A percentile compares a stretch with the other conserved stretches of the same genome.
Evolutionary conservation across 1,140 invertebrate genomes (phyloP).

Genomic region (Phenacoccus solenopsis): DNA sequence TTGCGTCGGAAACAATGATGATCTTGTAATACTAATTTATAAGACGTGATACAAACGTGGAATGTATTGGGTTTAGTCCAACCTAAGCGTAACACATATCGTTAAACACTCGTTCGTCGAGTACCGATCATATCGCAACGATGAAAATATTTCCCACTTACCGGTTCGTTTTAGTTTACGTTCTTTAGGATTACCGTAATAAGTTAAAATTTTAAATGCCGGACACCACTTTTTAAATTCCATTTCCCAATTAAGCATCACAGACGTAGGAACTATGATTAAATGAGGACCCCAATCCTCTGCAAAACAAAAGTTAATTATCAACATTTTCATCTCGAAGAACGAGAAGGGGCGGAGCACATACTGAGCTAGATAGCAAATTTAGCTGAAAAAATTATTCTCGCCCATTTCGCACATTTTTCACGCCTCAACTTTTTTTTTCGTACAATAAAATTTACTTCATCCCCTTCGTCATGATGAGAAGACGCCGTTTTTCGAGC

Average conservation of each 20-base stretch:
- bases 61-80: constrained; percentile 99
- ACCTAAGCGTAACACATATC: constrained; percentile 38
- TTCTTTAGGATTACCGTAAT: constrained; percentile 96
- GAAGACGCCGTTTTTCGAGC: too few species aligned
- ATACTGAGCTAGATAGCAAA: too few species aligned
- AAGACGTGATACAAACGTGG: constrained; percentile 99
- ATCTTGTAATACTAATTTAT: constrained; percentile 98
- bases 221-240: constrained; percentile 99
- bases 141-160: constrained; percentile 27
- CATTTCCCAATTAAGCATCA: constrained; percentile 99
- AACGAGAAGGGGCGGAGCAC: too few species aligned
- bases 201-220: constrained; percentile 96
- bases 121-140: background rate
- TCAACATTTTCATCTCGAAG: background rate
- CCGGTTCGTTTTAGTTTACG: constrained; percentile 82
- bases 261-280: constrained; percentile 97
- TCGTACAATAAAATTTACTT: too few species aligned
- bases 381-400: too few species aligned
- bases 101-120: background rate
- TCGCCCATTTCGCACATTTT: too few species aligned
- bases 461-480: too few species aligned
- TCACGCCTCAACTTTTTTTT: too few species aligned
- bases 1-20: constrained; percentile 94
- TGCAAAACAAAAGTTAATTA: constrained; percentile 30
- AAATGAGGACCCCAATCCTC: constrained; percentile 95